Evolutionary conservation across 2,797 vertebrate genomes (phyloP).

Genomic region (Podarcis lilfordi): DNA sequence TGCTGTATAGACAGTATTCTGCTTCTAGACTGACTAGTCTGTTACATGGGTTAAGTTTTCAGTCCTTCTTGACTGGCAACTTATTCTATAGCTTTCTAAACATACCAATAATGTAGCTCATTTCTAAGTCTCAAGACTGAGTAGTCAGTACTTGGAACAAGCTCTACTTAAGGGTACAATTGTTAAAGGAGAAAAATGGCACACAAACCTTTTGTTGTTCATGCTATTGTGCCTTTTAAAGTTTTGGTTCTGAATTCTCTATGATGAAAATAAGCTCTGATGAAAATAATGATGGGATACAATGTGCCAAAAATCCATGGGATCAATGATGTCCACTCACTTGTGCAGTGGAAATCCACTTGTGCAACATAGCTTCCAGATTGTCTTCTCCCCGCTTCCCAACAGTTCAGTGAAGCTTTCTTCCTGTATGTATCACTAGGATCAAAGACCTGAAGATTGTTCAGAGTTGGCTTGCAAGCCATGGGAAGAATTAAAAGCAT

Average conservation of each 20-base stretch:
- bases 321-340: not conserved
- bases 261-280: slow-evolving; percentile 5
- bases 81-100: not conserved
- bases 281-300: slow-evolving; percentile 1
- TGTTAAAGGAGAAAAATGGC: not conserved
- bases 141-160: not conserved
- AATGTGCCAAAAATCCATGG: not conserved
- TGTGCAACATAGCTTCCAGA: too few species aligned
- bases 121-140: too few species aligned
- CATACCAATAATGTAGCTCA: not conserved
- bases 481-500: slow-evolving; percentile 25
- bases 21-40: not conserved
- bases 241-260: not conserved
- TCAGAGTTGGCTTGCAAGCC: slow-evolving; percentile 5
- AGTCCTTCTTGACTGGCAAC: not conserved
- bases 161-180: not conserved
- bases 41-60: not conserved
- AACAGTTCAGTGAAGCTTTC: not conserved
- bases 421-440: not conserved
- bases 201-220: not conserved
- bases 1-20: not conserved
- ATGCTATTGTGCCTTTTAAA: not conserved
- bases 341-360: too few species aligned
- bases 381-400: too few species aligned
- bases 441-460: not conserved